Base-by-base conservation (phyloP, 2,113 vertebrate genomes). In the Gavia stellata region DNA sequence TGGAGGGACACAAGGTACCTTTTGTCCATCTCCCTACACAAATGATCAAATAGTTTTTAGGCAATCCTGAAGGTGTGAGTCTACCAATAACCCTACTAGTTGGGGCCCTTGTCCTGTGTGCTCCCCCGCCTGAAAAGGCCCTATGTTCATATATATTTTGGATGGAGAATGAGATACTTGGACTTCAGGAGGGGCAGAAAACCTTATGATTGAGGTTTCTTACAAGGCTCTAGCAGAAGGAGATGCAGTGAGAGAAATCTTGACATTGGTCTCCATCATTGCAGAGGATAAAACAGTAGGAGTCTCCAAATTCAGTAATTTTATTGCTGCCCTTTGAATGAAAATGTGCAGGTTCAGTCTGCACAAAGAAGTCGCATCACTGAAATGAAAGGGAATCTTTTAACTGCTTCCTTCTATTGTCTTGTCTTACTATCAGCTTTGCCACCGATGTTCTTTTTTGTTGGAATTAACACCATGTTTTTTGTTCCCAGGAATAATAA, bases 321-420 rank as follows among this genome's bases (percentile, higher is more conserved):
- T 87, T 63, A 33, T 71, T 81, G 33, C 38, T 62, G 62, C 59
- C 29, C 66, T 94, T 92, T 84, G 42, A 88, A 70, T 78, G 42
- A 75, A 88, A 81, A 87, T 20, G 17, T 88, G 59, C 77, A 66
- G 36, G 47, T 91, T 95, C 47, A 34, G 63, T 71, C 67, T 81
- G 24, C 53, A 38, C 47, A 70, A 52, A 90, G 82, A 91, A 88
- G 42, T 67, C 29, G 1, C 90, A 92, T 95, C 65, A n/a, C 13
- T 81, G 53, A 96, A 96, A 95, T 10, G 62, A 96, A 94, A 94
- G 89, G 90, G 92, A 96, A 95, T 92, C 70, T 97, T 95, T 97
- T 86, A 85, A 78, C 67, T 83, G 82, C 90, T 98, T 98, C 97
- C 97, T 97, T 83, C 95, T 90, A 92, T 97, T 98, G 97, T 97